A percentile compares a stretch with the other conserved stretches of the same genome.
phyloP scores from a whole-genome alignment of 2,888 invertebrate species.

The Carterocephalus palaemon region DNA sequence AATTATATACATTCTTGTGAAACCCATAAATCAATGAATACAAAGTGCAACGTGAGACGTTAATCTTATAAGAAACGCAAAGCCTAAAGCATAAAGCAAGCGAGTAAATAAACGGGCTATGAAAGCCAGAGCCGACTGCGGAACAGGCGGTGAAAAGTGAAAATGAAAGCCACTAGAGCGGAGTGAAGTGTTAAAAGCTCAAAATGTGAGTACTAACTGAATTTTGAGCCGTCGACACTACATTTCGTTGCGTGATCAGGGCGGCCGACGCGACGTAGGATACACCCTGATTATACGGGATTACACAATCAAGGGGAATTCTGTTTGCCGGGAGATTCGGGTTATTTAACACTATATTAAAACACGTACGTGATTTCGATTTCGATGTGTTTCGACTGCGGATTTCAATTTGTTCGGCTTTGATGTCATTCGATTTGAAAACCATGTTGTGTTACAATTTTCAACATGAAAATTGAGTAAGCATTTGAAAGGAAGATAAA shows the following conservation, averaged over 20 bases:
- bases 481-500: too few relatives aligned
- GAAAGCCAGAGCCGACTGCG: background rate
- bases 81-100: too few relatives aligned
- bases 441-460: too few relatives aligned
- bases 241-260: slow-evolving; percentile 23
- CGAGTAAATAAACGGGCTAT: background rate
- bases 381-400: slow-evolving; percentile 18
- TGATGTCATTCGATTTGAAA: slow-evolving; percentile 18
- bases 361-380: slow-evolving; percentile 19
- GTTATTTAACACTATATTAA: slow-evolving; percentile 28
- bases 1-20: too few relatives aligned
- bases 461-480: too few relatives aligned
- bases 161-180: slow-evolving; percentile 15
- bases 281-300: slow-evolving; percentile 25
- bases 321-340: slow-evolving; percentile 26
- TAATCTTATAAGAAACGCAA: too few relatives aligned
- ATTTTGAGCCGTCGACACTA: slow-evolving; percentile 25
- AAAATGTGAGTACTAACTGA: slow-evolving; percentile 15
- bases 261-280: slow-evolving; percentile 17
- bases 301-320: slow-evolving; percentile 28
- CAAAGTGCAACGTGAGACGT: too few relatives aligned
- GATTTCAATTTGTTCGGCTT: slow-evolving; percentile 19
- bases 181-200: slow-evolving; percentile 22
- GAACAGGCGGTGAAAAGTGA: slow-evolving; percentile 9
- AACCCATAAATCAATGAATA: too few relatives aligned